Conservation (phyloP, 2,888 invertebrate species). For the Rhamnusium bicolor region DNA sequence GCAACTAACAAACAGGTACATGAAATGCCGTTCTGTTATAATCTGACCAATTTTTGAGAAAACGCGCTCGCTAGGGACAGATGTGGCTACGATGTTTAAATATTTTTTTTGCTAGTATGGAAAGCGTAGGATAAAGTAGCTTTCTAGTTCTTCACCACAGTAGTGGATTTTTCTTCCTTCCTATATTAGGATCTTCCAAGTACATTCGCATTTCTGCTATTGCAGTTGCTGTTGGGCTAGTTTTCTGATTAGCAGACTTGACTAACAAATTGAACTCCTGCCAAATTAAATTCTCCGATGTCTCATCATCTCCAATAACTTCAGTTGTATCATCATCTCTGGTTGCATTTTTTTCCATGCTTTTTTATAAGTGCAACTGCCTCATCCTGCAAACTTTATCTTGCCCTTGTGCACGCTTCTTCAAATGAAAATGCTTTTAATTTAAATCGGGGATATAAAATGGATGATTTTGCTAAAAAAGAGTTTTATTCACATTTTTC, state of each 20-base stretch:
- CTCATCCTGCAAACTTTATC: conserved; percentile 32
- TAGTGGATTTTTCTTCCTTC: conserved; percentile 31
- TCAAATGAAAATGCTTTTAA: conserved; percentile 19
- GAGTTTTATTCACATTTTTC: too few relatives aligned
- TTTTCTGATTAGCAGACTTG: conserved; percentile 5
- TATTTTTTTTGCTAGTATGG: too few relatives aligned
- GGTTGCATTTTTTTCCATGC: not conserved
- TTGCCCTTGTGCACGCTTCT: conserved; percentile 17
- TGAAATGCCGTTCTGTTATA: too few relatives aligned
- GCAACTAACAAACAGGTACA: too few relatives aligned
- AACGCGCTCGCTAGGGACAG: too few relatives aligned
- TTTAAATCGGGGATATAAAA: conserved; percentile 42
- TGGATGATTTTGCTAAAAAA: too few relatives aligned
- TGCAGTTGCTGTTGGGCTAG: conserved; percentile 24
- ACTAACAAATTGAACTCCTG: conserved; percentile 33
- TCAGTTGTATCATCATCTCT: not conserved
- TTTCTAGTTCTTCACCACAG: conserved; percentile 66
- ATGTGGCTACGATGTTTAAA: too few relatives aligned
- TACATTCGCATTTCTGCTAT: conserved; percentile 29
- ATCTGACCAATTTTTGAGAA: too few relatives aligned
- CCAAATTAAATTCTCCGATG: conserved; percentile 33
- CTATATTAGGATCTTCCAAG: conserved; percentile 25
- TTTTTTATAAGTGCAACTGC: conserved; percentile 30
- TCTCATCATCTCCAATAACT: not conserved
- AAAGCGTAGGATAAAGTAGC: too few relatives aligned